Base-by-base conservation (phyloP, 2,797 vertebrate genomes). In the Australoheros facetus region DNA sequence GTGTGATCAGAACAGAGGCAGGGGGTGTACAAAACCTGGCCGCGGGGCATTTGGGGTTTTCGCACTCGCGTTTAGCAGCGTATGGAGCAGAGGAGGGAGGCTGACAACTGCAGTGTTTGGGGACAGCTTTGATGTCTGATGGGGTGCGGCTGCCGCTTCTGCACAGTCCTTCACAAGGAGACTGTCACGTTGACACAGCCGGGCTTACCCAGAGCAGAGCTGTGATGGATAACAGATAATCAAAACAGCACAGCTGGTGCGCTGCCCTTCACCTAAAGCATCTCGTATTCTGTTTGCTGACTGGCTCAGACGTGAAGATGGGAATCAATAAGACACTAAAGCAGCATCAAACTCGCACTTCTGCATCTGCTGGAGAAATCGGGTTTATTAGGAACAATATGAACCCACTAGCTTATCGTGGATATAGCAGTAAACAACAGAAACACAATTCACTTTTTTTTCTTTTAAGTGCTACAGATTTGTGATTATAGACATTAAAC, bases 391-490 rank as follows among this genome's bases (percentile, higher is more conserved):
- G 92, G 94, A 94, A 94, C 93, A 93, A 89, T 89, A 88, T 93
- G 88, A 93, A 91, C 92, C 90, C 69, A 54, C 93, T 95, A 95
- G 93, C 93, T 94, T 94, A 95, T 94, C 34, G 87, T 93, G 90
- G 91, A 94, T 92, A 94, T 92, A 94, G 93, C 93, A 92, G 94
- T 94, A 95, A 94, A 94, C 91, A 93, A 93, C 87, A 92, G 85
- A 92, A 91, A 94, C 89, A 93, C 92, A 82, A 82, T 90, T 92
- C 92, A 94, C 92, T 91, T 92, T 90, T 73, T 73, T 73, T 78
- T 78, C 80, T 77, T 83, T 80, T 93, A 95, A 95, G 94, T 95
- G 94, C 94, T 94, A 94, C 93, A 93, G 74, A 88, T 91, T 93
- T 93, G 91, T 78, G 88, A 92, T 91, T 94, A 94, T 92, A 92